Evolutionary conservation across 2,888 invertebrate species (phyloP).

Genomic region (Drosophila nr. fundita): DNA sequence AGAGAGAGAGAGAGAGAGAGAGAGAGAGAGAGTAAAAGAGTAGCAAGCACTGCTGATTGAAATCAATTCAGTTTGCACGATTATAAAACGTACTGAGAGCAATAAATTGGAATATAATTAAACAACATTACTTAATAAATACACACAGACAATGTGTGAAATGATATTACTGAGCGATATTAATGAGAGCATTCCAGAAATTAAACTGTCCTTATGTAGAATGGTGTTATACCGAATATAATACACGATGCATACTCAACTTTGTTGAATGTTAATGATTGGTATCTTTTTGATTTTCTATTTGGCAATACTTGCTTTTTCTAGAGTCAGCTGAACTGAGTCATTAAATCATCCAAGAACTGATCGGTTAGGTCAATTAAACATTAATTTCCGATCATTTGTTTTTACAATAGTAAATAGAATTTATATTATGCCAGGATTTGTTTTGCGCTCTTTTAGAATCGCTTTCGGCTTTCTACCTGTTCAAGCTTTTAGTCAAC

Average conservation of each 20-base stretch:
- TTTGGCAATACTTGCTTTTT: neutral
- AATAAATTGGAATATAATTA: neutral
- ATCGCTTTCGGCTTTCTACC: neutral
- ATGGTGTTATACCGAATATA: neutral
- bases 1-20: neutral
- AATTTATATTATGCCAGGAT: neutral
- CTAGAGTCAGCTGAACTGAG: neutral
- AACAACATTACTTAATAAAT: neutral
- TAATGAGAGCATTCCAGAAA: too few species aligned
- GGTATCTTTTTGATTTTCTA: neutral
- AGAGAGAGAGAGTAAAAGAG: neutral
- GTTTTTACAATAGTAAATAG: neutral
- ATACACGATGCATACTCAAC: fast-evolving
- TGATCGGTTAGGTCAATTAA: neutral
- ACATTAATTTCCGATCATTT: neutral
- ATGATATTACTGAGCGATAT: neutral
- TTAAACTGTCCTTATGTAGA: neutral
- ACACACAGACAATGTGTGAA: neutral
- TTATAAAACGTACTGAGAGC: neutral
- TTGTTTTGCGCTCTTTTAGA: neutral
- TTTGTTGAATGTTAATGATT: fast-evolving
- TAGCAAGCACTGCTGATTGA: slow-evolving; percentile 1
- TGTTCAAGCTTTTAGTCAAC: neutral
- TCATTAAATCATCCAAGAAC: neutral
- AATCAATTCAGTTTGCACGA: slow-evolving; percentile 13